Conservation (phyloP, 1,140 invertebrate species). For the Pseudomyrmex dendroicus region DNA sequence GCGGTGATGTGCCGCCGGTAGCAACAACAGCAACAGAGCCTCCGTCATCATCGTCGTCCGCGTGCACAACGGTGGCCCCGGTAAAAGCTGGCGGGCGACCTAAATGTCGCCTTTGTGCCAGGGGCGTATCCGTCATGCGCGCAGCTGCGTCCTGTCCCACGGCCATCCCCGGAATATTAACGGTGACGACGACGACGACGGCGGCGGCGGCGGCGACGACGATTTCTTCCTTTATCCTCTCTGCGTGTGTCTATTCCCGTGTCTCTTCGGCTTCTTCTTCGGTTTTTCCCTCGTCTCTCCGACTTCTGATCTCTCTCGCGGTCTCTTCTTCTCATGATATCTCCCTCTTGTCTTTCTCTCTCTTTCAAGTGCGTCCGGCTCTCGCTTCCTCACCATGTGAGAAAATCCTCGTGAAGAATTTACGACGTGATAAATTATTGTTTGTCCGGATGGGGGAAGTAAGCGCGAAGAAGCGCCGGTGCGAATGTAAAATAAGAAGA, state of each 20-base stretch:
- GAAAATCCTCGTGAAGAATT: constrained; percentile 68
- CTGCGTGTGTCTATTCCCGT: not conserved
- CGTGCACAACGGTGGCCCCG: constrained; percentile 57
- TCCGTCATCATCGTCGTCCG: constrained; percentile 47
- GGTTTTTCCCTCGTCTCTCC: constrained; percentile 17
- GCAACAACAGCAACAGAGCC: constrained; percentile 50
- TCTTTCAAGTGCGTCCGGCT: constrained; percentile 12
- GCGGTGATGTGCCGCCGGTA: constrained; percentile 17
- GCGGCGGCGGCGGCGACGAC: not conserved
- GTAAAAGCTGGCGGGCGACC: constrained; percentile 72
- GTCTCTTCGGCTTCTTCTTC: constrained; percentile 5
- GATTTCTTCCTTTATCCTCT: constrained; percentile 51
- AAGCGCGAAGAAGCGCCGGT: constrained; percentile 11
- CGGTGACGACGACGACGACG: constrained; percentile 33
- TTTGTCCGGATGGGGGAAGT: constrained; percentile 37
- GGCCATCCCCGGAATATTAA: constrained; percentile 71
- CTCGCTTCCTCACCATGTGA: constrained; percentile 24
- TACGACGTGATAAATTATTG: constrained; percentile 72
- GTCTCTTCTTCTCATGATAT: constrained; percentile 4
- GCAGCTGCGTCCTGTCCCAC: constrained; percentile 71
- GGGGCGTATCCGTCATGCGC: constrained; percentile 74
- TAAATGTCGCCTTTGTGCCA: constrained; percentile 76
- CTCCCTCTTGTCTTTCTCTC: constrained; percentile 44
- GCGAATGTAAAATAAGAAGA: constrained; percentile 41
- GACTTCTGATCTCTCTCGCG: no score